Conservation (phyloP, 2,888 invertebrate genomes). For the Chironomus tentans region DNA sequence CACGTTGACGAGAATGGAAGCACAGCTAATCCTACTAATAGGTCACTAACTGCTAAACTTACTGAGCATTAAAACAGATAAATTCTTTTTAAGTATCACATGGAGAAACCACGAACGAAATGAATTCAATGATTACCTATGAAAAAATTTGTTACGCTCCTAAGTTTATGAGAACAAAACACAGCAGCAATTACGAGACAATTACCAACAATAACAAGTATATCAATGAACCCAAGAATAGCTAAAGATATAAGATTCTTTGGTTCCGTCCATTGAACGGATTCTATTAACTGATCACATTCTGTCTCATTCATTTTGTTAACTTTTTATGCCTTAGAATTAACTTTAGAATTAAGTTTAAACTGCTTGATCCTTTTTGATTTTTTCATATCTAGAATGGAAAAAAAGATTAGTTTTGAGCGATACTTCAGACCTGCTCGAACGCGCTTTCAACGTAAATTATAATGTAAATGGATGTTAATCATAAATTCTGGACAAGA, state of each 20-base stretch:
- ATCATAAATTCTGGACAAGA: no score
- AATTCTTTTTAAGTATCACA: not conserved
- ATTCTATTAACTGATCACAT: constrained; percentile 70
- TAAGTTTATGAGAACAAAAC: constrained; percentile 78
- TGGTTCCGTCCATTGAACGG: constrained; percentile 75
- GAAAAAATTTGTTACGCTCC: constrained; percentile 93
- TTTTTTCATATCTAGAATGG: no score
- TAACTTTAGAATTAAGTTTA: not conserved
- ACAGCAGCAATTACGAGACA: constrained; percentile 89
- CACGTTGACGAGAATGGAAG: constrained; percentile 92
- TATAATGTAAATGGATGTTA: no score
- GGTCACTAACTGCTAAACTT: constrained; percentile 90
- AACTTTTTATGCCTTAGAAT: constrained; percentile 36
- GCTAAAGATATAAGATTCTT: constrained; percentile 66
- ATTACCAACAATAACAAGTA: constrained; percentile 83
- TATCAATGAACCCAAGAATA: constrained; percentile 71
- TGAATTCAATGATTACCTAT: constrained; percentile 43
- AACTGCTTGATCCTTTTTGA: not conserved
- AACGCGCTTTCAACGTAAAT: no score
- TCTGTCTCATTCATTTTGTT: constrained; percentile 70
- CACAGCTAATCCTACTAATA: constrained; percentile 90
- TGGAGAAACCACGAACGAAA: not conserved
- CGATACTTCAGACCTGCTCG: no score
- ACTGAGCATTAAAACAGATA: constrained; percentile 42
- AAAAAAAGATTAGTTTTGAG: no score